Evolutionary conservation across 2,888 invertebrate species (phyloP), one percentile per base, ranked within the genome.

Genomic region (Melangyna quadrimaculata): DNA sequence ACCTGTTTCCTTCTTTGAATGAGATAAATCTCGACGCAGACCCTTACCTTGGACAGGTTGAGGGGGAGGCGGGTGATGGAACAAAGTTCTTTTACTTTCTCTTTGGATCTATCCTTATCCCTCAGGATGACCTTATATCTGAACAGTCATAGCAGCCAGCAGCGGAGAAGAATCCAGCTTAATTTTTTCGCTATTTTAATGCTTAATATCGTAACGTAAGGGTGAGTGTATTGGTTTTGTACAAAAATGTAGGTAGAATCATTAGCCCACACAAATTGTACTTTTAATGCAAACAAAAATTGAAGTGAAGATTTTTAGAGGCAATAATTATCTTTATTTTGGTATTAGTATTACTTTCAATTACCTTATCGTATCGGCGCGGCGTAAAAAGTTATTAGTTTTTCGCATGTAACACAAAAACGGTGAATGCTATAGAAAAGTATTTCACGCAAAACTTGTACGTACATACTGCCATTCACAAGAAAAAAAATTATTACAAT

Each of bases 11-110:
- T 45, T 29, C 51, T 51, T 77, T 72, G 71, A 75, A 77, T 77
- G 72, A 84, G 75, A 84, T 84, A 84, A 77, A 77, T 84, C 84
- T 72, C 61, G 55, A 27, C 59, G 32, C 65, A 65, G 65, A 45
- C 65, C 45, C 45, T 65, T 43, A 32, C 32, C 45, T 65, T 43
- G 29, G 53, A 82, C 45, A 43, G 59, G 59, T 22, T 55, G 12
- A 70, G 10, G 12, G 0, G 3, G 35, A 0, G 4, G 24, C 17
- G 22, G 37, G 19, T 12, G 32, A 22, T 9, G 51, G 51, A 67
- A 48, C 9, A 48, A 51, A 67, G 67, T 51, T 24, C 17, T 35
- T 67, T 67, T 6, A 24, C 51, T 67, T 67, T 24, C 32, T 51
- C 22, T 48, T 22, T 24, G 51, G 12, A 65, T 32, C 19, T 14